A percentile compares a stretch with the other conserved stretches of the same genome.
phyloP scores from a whole-genome alignment of 53 echinoderm and acorn worm species.

The Crossaster papposus region DNA sequence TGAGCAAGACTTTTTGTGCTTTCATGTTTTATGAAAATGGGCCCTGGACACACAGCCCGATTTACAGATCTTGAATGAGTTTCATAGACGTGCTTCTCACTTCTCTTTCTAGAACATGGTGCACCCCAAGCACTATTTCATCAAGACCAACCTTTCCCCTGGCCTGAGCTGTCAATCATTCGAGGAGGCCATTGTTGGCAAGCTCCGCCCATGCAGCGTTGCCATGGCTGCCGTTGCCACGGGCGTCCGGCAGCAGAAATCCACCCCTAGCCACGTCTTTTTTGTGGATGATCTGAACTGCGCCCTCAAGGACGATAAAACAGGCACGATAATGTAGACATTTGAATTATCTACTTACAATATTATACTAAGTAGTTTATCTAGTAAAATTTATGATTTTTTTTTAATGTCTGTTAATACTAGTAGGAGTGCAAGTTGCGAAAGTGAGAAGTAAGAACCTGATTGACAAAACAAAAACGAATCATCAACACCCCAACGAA shows the following conservation, averaged over 20 bases:
- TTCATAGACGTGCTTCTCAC: no score
- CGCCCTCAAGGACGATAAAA: constrained; percentile 57
- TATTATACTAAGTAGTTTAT: no score
- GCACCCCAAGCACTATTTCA: constrained; percentile 87
- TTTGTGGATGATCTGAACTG: constrained; percentile 92
- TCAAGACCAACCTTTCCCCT: constrained; percentile 77
- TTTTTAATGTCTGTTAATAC: no score
- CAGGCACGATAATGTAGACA: constrained; percentile 60
- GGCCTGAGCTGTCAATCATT: constrained; percentile 75
- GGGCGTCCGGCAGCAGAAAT: constrained; percentile 49
- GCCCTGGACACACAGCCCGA: no score
- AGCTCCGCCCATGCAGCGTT: constrained; percentile 77
- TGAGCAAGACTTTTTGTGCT: no score
- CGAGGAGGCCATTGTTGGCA: constrained; percentile 73
- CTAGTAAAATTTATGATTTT: no score
- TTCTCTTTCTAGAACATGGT: constrained; percentile 80
- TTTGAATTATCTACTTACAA: not conserved
- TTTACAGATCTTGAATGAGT: no score
- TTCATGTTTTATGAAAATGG: no score
- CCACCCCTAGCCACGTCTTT: constrained; percentile 65
- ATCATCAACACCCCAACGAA: no score
- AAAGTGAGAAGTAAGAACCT: no score
- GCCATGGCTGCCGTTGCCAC: constrained; percentile 65
- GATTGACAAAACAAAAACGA: no score
- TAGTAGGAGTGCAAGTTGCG: no score